Evolutionary conservation across 2,888 invertebrate genomes (phyloP).

Genomic region (Spodoptera exigua): DNA sequence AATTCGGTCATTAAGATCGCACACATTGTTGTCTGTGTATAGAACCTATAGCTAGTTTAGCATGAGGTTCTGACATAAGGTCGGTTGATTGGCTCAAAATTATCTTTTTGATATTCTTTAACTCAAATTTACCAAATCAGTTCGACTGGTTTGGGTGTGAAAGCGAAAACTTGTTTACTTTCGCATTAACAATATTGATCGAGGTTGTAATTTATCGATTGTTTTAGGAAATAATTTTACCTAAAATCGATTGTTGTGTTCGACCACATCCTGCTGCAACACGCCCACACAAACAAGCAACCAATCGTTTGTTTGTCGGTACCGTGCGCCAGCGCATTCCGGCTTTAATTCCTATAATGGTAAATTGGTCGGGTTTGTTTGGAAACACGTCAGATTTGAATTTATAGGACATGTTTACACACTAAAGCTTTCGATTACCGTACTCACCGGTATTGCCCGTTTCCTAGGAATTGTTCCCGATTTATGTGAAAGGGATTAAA

Average conservation of each 20-base stretch:
- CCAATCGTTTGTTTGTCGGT: slow-evolving; percentile 37
- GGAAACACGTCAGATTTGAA: slow-evolving; percentile 66
- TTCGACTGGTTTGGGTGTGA: no score
- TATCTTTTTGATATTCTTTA: no score
- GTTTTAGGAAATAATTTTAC: background rate
- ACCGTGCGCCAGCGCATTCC: slow-evolving; percentile 46
- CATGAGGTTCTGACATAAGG: background rate
- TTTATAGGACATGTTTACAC: slow-evolving; percentile 71
- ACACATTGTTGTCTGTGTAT: background rate
- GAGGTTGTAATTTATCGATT: no score
- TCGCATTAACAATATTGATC: no score
- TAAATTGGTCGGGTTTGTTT: slow-evolving; percentile 61
- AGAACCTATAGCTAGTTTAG: background rate
- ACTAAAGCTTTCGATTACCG: slow-evolving; percentile 53
- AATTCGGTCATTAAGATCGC: slow-evolving; percentile 15
- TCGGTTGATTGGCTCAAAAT: no score
- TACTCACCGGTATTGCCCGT: slow-evolving; percentile 29
- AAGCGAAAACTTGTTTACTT: no score
- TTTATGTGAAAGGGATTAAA: slow-evolving; percentile 52
- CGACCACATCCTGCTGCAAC: slow-evolving; percentile 9
- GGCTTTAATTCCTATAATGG: slow-evolving; percentile 49
- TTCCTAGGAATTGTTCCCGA: slow-evolving; percentile 34
- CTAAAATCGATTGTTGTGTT: background rate
- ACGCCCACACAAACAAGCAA: slow-evolving; percentile 23
- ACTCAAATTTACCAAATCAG: no score